Evolutionary conservation across 1,140 invertebrate genomes (phyloP), one percentile per base, ranked within the genome.

Genomic region (Ericerus pela): DNA sequence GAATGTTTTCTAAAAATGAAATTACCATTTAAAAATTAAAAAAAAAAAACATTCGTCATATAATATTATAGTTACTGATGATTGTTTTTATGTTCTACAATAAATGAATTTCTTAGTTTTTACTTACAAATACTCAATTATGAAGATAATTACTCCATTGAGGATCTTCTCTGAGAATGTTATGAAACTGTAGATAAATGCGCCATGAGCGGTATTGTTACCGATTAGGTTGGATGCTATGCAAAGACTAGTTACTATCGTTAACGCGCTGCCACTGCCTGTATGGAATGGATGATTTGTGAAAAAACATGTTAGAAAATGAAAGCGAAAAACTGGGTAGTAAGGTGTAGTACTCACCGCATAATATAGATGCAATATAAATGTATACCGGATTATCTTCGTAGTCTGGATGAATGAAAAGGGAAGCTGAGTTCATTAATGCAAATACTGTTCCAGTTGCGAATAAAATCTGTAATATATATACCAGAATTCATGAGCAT

Each of bases 161-260:
- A 92, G 78, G 12, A 96, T 71, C 76, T 96, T 96, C 68, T 96
- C 92, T 5, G 87, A 79, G 71, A 96, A 94, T 59, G 89, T 94
- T 66, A 96, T 93, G 28, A 85, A 79, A 26, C 91, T 92, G 70
- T 94, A 96, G 33, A 96, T 86, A 61, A 90, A 83, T 8, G 89
- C 92, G 53, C 90, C 87, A 63, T 82, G 87, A 67, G 88, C 81
- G 0, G 83, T 86, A 72, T 92, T 87, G 2, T 79, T 75, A 37
- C 87, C 88, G 62, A 96, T 95, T 52, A 96, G 72, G 71, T 95
- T 88, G 3, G 90, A 85, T 0, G 89, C 94, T 38, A 95, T 79
- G 61, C 87, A 86, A n/a, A 96, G 72, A 64, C 88, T 88, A 30
- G 87, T 85, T 22, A 96, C 82, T 65, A 95, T 79, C 33, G 94